Evolutionary conservation across 2,888 invertebrate species (phyloP), one percentile per base, ranked within the genome.

Genomic region (Clostera curtula): DNA sequence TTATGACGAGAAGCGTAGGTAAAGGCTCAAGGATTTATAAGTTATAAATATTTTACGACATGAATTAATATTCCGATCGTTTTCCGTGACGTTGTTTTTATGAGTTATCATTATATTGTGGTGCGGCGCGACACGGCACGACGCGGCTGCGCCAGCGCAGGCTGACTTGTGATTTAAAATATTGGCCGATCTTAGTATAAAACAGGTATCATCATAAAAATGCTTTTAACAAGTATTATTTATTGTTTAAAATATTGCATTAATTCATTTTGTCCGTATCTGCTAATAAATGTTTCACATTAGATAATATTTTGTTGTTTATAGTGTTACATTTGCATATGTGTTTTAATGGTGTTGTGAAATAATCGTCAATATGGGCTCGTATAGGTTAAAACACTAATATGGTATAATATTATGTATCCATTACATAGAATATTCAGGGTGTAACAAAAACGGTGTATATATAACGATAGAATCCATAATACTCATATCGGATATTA

Each of bases 11-110:
- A 74, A 74, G 74, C 82, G 82, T 82, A 80, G 77, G 82, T 76
- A 83, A 77, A 76, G 76, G 75, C 76, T 79, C 80, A 83, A 83
- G 83, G 83, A 83, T 83, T 83, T 83, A 82, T 82, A 83, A 72
- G 82, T 46, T 74, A 80, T 83, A 82, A 83, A 83, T 83, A 75
- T 83, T 83, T 83, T 79, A 83, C 83, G 83, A 82, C 79, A 71
- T 67, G 74, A 80, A 83, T 83, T 83, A 82, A 83, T 83, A 83
- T 83, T 82, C 83, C 65, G 77, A 79, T 77, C 83, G 82, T 80
- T 80, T 75, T 79, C 72, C 61, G 79, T 83, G 80, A 83, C 82
- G 80, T 79, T 68, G 65, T 79, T 80, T 83, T 83, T 83, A 83
- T 80, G 82, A 83, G 58, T 82, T 82, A 79, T 83, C 79, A 82